Percentiles rank a stretch among this genome's conserved stretches.
Evolutionary conservation across 2,888 invertebrate genomes (phyloP).

Genomic region (Strigamia transsilvanica): DNA sequence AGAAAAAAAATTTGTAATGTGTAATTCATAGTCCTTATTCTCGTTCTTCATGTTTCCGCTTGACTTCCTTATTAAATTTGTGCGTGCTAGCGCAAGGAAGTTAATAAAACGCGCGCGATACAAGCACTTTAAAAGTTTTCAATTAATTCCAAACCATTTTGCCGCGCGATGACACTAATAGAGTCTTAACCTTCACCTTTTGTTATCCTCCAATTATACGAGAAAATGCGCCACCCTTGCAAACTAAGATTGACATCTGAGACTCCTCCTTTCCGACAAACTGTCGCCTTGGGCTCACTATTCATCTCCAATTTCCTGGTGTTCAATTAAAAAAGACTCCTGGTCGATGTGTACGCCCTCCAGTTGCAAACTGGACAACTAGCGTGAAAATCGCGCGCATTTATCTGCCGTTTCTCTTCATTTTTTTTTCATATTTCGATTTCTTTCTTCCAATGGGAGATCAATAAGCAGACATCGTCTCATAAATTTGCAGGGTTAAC

Average conservation of each 20-base stretch:
- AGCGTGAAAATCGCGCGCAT: not conserved
- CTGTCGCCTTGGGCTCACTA: constrained; percentile 41
- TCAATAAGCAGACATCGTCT: constrained; percentile 10
- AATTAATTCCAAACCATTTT: constrained; percentile 53
- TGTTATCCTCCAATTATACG: constrained; percentile 49
- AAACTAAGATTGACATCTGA: constrained; percentile 48
- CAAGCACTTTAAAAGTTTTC: constrained; percentile 53
- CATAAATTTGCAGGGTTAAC: not conserved
- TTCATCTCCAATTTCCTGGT: constrained; percentile 32
- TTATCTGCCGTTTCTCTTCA: not conserved
- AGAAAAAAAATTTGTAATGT: constrained; percentile 7
- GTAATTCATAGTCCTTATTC: constrained; percentile 37
- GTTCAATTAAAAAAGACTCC: constrained; percentile 41
- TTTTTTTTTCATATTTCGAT: constrained; percentile 15
- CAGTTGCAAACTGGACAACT: constrained; percentile 23
- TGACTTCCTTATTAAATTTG: constrained; percentile 53
- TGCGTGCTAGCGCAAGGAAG: constrained; percentile 50
- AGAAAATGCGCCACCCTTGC: constrained; percentile 36
- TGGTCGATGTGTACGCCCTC: constrained; percentile 9
- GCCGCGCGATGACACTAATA: constrained; percentile 53
- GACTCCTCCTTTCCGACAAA: constrained; percentile 36
- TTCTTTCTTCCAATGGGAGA: constrained; percentile 1
- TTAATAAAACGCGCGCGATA: constrained; percentile 52
- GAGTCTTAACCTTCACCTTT: constrained; percentile 52
- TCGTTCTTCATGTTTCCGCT: constrained; percentile 47